These are phyloP conservation scores for Pycnonotus jocosus DNA, from an alignment of 2,113 vertebrate species.

Conservation along the genomic window DNA sequence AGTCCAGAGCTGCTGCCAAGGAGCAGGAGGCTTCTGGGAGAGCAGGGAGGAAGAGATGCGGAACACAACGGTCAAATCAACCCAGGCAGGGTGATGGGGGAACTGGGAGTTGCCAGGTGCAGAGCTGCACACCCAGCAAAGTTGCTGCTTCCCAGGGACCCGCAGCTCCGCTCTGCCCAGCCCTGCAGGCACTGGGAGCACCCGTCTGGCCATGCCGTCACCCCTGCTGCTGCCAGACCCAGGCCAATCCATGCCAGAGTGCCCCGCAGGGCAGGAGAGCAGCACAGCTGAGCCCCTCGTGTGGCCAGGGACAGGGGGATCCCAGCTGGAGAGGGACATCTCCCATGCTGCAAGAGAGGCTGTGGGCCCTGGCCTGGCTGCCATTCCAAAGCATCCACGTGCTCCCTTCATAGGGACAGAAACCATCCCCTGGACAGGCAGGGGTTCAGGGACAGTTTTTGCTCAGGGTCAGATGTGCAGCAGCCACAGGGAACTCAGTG, in stretches of 20 bases:
- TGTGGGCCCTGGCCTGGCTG: background rate
- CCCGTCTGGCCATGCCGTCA: background rate
- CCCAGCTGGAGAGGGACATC: background rate
- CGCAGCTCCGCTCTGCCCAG: accelerated
- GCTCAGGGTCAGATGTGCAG: background rate
- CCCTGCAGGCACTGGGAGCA: background rate
- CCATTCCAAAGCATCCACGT: background rate
- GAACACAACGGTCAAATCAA: background rate
- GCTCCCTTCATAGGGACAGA: background rate
- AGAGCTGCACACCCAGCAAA: accelerated
- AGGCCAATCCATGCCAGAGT: background rate
- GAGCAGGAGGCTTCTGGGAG: conserved; percentile 44
- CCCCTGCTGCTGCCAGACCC: background rate
- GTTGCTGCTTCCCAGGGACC: background rate
- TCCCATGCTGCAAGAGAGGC: background rate
- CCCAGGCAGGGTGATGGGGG: background rate
- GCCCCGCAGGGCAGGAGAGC: background rate
- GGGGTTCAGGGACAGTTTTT: background rate
- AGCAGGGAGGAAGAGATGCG: background rate
- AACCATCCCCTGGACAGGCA: accelerated
- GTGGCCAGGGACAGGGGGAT: background rate
- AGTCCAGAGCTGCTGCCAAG: background rate
- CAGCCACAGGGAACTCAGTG: accelerated
- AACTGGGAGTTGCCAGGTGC: background rate
- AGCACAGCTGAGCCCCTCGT: background rate